Percentiles rank a stretch among this genome's conserved stretches.
Evolutionary conservation across 2,113 vertebrate genomes (phyloP).

Genomic region (Typhlomys cinereus): DNA sequence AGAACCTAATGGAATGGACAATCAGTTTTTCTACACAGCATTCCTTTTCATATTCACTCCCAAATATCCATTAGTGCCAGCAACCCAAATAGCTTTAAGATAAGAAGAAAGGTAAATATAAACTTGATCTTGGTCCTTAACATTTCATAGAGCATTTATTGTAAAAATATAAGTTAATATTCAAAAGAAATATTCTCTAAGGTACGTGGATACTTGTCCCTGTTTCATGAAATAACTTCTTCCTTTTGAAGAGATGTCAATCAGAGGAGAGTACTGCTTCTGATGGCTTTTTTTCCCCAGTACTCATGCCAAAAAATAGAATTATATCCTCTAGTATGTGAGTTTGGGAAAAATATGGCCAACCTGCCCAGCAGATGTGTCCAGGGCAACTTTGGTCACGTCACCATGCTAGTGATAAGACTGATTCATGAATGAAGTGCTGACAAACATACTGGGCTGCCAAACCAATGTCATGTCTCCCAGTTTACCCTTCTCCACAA

Average conservation of each 20-base stretch:
- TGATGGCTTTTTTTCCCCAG: neutral
- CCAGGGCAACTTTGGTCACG: neutral
- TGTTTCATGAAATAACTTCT: neutral
- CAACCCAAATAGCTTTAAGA: neutral
- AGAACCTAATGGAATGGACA: neutral
- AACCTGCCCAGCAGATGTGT: neutral
- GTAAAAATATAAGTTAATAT: neutral
- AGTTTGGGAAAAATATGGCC: neutral
- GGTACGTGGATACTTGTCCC: neutral
- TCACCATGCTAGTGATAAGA: neutral
- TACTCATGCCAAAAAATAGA: neutral
- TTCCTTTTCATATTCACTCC: neutral
- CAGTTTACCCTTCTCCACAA: neutral
- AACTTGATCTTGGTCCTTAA: neutral
- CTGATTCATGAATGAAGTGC: neutral
- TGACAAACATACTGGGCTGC: neutral
- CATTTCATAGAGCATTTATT: neutral
- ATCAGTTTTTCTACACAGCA: neutral
- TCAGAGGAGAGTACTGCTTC: neutral
- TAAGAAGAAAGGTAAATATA: neutral
- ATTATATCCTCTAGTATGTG: neutral
- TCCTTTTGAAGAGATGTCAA: neutral
- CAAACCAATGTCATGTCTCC: neutral
- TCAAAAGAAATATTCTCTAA: neutral
- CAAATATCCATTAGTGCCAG: neutral